Base-by-base conservation (phyloP, 2,888 invertebrate genomes). In the Apocheima hispidaria region DNA sequence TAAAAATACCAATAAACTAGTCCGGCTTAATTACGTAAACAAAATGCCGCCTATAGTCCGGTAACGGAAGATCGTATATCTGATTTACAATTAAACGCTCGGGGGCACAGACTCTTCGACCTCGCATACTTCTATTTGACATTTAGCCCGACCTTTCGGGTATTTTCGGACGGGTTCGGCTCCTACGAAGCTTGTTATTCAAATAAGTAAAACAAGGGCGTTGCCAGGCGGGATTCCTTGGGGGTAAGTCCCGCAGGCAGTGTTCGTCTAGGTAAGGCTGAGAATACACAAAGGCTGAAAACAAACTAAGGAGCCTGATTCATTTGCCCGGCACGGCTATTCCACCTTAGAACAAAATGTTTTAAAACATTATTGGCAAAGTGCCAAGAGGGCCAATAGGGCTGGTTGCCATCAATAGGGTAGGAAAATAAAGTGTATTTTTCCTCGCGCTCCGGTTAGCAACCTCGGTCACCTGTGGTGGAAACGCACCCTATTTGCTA, bases 91-190 rank as follows among this genome's bases (percentile, higher is more conserved):
- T 65, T 51, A 65, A 53, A 26, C 51, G 81, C 84, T 82, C 63
- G 73, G 69, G 81, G 88, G 84, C 81, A 70, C 73, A 76, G 78
- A 73, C 75, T 76, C 72, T 72, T 67, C 78, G 83, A 83, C 83
- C 83, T 86, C 82, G 85, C 73, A 68, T 78, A 76, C 71, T 70
- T 77, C 73, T 60, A 73, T 83, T 84, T 90, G 90, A 90, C 90
- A 91, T 91, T 90, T 88, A 85, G 86, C 86, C 86, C 82, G 90
- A 91, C 90, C 90, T 90, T 87, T 90, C 61, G 61, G 61, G 77
- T 78, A 77, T 81, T 84, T 86, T 85, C 83, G 88, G 83, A 79
- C 77, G 73, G 73, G 75, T 69, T 79, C 81, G 82, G 78, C 74
- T 86, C 88, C 87, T 86, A 89, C 89, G 77, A 74, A 63, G 69